Percentiles rank a stretch among this genome's conserved stretches.
Conservation (phyloP, 2,113 vertebrate species). For the Rhinogobius similis region DNA sequence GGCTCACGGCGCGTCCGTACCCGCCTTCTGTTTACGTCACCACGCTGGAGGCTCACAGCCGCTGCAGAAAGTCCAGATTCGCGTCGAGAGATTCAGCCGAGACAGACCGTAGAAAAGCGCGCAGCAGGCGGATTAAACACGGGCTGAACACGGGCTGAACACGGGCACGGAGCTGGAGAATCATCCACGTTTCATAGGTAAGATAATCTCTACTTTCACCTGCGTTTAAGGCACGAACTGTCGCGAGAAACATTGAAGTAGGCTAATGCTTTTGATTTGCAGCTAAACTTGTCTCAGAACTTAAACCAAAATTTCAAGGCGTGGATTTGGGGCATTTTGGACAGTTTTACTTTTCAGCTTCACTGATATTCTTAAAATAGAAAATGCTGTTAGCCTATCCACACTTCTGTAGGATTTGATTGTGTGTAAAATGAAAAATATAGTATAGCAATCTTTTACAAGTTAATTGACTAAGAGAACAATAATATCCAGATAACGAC, state of each 20-base stretch:
- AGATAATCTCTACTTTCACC: neutral
- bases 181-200: neutral
- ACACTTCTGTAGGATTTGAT: neutral
- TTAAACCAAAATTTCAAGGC: neutral
- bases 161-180: neutral
- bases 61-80: conserved; percentile 4
- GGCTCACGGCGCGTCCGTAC: conserved; percentile 6
- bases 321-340: too few species aligned
- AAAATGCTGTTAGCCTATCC: neutral
- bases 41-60: conserved; percentile 18
- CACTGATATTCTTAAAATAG: neutral
- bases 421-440: neutral
- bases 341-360: too few species aligned
- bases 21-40: conserved; percentile 53
- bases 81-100: neutral
- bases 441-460: neutral
- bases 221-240: neutral
- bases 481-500: too few species aligned
- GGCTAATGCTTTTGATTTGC: neutral
- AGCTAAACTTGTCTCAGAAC: neutral
- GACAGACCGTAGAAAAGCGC: neutral
- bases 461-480: too few species aligned
- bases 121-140: neutral
- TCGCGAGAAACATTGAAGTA: neutral
- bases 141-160: neutral